These are phyloP conservation scores for Tragopan temminckii DNA, from an alignment of 2,797 vertebrate genomes.

Conservation along the genomic window DNA sequence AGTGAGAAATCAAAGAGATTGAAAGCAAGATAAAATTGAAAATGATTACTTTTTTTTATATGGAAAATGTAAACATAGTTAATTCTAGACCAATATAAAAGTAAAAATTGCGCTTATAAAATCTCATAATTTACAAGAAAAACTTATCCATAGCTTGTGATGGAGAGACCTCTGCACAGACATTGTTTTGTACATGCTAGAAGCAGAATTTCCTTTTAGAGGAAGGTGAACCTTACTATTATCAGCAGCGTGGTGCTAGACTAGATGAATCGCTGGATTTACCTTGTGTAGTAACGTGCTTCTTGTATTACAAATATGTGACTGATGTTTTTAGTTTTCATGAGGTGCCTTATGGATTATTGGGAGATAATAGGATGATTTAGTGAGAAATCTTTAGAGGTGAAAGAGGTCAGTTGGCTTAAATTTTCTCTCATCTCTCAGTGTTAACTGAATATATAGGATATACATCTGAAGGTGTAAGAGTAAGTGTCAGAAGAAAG, in stretches of 20 bases:
- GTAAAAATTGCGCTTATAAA: background rate
- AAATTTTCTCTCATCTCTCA: slow-evolving; percentile 33
- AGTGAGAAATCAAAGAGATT: background rate
- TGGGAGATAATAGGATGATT: slow-evolving; percentile 43
- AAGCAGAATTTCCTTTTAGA: slow-evolving; percentile 1
- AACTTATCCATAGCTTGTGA: background rate
- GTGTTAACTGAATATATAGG: slow-evolving; percentile 22
- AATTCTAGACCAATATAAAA: background rate
- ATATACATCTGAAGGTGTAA: slow-evolving; percentile 7
- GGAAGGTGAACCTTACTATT: background rate
- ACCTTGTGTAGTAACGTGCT: background rate
- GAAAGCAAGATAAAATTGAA: background rate
- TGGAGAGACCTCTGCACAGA: background rate
- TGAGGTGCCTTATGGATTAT: slow-evolving; percentile 40
- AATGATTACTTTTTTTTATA: background rate
- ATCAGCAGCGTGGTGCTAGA: background rate
- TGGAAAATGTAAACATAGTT: background rate
- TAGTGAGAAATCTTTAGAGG: slow-evolving; percentile 25
- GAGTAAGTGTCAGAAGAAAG: slow-evolving; percentile 30
- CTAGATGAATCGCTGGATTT: background rate
- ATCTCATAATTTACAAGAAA: background rate
- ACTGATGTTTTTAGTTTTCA: slow-evolving; percentile 13
- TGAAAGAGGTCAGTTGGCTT: slow-evolving; percentile 29
- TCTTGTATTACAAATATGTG: slow-evolving; percentile 47
- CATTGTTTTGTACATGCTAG: background rate